Evolutionary conservation across 1,140 invertebrate species (phyloP), one percentile per base, ranked within the genome.

Genomic region (Pachyrhynchus sulphureomaculatus): DNA sequence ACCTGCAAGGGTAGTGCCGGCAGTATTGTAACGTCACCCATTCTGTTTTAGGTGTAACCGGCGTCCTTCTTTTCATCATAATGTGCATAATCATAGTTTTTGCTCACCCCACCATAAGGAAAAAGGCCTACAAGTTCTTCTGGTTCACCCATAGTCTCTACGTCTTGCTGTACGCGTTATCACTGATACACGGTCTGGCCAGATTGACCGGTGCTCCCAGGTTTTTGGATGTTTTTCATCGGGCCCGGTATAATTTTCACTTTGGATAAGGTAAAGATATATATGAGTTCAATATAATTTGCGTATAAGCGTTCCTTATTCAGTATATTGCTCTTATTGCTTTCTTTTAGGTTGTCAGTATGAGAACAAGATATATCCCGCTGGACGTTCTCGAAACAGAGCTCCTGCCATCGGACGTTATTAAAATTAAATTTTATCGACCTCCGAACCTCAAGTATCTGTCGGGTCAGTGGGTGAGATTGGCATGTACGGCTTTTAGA

Each of bases 51-150:
- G 94, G 95, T 58, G 76, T 97, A 8, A 98, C 95, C 0, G 97
- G 97, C n/a, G 91, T 99, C 0, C 68, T 95, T 1, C 79, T 99
- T 0, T 97, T 97, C 70, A 81, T 95, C 33, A 86, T 97, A 17
- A 95, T 99, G 86, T 91, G 89, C 68, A 91, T 97, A 37, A 98
- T 99, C 53, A 98, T 98, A 73, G 90, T 98, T 0, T 99, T 99
- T 75, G 95, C 97, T 0, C 95, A 98, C 76, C 94, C 96, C 0
- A 88, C 86, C 2, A 93, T 99, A 23, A 82, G 97, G 2, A 92
- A 95, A 72, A 90, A 92, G 68, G 95, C 95, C 0, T 98, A 96
- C 76, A 93, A 93, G 53, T 97, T 93, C 77, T 99, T 99, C 78
- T 98, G 96, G 93, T 86, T 89, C 12, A 93, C 96, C n/a, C 97